Evolutionary conservation across 2,888 invertebrate species (phyloP), one percentile per base, ranked within the genome.

Genomic region (Plemyria rubiginata): DNA sequence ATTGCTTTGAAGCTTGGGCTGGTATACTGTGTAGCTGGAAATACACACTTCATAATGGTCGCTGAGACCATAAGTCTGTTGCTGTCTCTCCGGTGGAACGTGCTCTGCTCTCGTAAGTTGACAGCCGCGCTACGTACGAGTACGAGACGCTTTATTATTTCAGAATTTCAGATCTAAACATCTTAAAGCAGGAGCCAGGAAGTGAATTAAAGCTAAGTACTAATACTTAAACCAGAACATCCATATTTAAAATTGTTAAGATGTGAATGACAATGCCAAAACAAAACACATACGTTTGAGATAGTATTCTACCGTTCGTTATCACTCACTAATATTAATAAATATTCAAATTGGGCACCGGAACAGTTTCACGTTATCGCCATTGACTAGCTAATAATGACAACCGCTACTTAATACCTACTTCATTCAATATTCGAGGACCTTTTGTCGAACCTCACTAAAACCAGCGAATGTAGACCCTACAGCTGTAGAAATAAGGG

Each of bases 341-440:
- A n/a, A n/a, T n/a, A n/a, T n/a, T n/a, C n/a, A n/a, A n/a, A n/a
- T 32, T 32, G 32, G 0, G 32, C 32, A 6, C 32, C 32, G 8
- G 32, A 0, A 6, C 32, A 7, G 32, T 32, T 8, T 32, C 32
- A 32, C 32, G n/a, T 7, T 38, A 11, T 9, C 11, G 0, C 11
- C 36, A 38, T 11, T 11, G 36, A 38, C 36, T 32, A 38, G 8
- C 36, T 38, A 11, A 11, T 38, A 38, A 2, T 1, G 36, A 38
- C 8, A 38, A 38, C 36, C 36, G 36, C 36, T 38, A 38, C 8
- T 38, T 9, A 3, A 38, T 38, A 38, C 2, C 36, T 16, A 16
- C 13, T 51, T 13, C 58, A 59, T 63, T 58, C 51, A 59, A 51
- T 59, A 59, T 54, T 57, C 36, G 49, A 49, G 16, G 40, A 22